Evolutionary conservation across 1,140 invertebrate genomes (phyloP).

Genomic region (Melitaea cinxia): DNA sequence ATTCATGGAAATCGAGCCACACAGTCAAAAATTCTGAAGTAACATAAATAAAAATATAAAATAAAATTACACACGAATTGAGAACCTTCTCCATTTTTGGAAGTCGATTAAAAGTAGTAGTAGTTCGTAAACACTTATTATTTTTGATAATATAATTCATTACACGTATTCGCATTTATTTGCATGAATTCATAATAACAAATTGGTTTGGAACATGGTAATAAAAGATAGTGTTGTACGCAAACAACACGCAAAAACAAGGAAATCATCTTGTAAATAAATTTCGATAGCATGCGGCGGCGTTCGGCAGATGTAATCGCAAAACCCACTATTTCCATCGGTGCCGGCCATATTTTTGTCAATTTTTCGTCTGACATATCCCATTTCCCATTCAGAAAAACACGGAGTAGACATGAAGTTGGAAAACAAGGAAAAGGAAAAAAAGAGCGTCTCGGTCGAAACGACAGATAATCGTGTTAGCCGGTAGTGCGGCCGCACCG

Average conservation of each 20-base stretch:
- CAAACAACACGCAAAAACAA: constrained; percentile 51
- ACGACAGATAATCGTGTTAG: constrained; percentile 80
- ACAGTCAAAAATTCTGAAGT: no score
- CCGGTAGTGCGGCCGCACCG: constrained; percentile 66
- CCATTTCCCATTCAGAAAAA: constrained; percentile 80
- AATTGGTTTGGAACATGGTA: constrained; percentile 9
- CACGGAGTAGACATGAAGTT: constrained; percentile 75
- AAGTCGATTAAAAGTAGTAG: no score
- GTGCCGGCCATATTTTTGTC: constrained; percentile 77
- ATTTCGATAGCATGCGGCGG: constrained; percentile 60
- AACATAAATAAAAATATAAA: no score
- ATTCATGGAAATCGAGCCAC: no score
- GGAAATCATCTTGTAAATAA: constrained; percentile 72
- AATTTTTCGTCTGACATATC: constrained; percentile 80
- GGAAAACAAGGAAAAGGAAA: constrained; percentile 79
- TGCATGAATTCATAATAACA: neutral
- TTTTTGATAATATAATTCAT: no score
- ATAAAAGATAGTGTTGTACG: constrained; percentile 23
- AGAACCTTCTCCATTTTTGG: no score
- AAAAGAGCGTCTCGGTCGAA: constrained; percentile 74
- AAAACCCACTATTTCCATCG: constrained; percentile 78
- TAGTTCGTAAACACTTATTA: no score
- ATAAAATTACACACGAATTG: no score
- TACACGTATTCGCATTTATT: no score
- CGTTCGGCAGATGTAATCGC: constrained; percentile 70